Evolutionary conservation across 2,113 vertebrate genomes (phyloP).

Genomic region (Erpornis zantholeuca): DNA sequence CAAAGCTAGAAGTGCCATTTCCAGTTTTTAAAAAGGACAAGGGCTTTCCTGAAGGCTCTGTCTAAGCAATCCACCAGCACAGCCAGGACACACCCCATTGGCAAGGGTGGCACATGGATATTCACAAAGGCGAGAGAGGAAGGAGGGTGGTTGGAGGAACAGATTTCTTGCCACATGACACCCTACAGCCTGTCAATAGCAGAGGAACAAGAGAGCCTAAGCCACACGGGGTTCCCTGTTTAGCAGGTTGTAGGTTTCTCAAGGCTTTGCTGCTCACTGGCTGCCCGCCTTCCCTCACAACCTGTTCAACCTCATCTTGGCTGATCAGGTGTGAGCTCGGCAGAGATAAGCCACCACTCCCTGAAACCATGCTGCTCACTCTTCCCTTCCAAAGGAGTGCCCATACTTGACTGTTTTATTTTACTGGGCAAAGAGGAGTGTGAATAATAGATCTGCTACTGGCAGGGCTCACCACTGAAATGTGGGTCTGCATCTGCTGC

Average conservation of each 20-base stretch:
- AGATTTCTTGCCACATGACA: background rate
- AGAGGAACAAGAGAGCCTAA: rapidly evolving
- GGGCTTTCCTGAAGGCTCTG: background rate
- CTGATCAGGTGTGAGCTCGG: background rate
- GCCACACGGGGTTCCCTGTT: rapidly evolving
- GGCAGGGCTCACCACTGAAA: background rate
- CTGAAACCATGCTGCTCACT: background rate
- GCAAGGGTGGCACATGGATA: rapidly evolving
- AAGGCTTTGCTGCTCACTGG: background rate
- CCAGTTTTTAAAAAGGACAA: background rate
- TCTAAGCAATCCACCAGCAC: background rate
- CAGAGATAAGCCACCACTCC: background rate
- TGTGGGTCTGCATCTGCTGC: background rate
- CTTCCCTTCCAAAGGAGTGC: background rate
- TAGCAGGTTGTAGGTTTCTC: background rate
- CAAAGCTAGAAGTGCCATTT: background rate
- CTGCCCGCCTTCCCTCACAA: background rate
- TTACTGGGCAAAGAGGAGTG: background rate
- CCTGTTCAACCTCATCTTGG: background rate
- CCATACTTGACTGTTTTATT: background rate
- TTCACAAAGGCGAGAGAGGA: background rate
- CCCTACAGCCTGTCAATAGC: rapidly evolving
- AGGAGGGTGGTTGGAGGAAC: background rate
- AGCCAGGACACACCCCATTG: background rate
- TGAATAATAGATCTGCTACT: background rate